These are phyloP conservation scores for Albula glossodonta DNA, from an alignment of 2,113 vertebrate species.

Conservation along the genomic window DNA sequence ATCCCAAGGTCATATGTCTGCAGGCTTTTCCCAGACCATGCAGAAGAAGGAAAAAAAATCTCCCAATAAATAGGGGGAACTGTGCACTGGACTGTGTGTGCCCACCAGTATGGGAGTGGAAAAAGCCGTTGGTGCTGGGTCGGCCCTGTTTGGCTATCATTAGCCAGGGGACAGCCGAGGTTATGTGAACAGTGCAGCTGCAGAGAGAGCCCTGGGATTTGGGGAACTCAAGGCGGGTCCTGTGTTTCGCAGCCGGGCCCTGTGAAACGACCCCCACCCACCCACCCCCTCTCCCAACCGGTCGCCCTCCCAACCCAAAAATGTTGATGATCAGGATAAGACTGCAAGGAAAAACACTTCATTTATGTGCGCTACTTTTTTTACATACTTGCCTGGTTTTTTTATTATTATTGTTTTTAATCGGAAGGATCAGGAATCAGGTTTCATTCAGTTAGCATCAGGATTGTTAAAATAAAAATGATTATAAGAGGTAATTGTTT, in stretches of 20 bases:
- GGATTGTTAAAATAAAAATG: constrained; percentile 41
- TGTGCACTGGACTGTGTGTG: constrained; percentile 41
- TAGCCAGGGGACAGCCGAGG: constrained; percentile 75
- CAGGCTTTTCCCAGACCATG: constrained; percentile 66
- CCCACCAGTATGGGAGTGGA: constrained; percentile 69
- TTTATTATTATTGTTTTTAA: constrained; percentile 30
- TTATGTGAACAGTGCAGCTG: constrained; percentile 80
- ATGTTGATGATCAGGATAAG: constrained; percentile 67
- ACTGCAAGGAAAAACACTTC: constrained; percentile 52
- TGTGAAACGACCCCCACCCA: constrained; percentile 58
- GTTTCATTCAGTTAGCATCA: constrained; percentile 27
- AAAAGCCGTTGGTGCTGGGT: constrained; percentile 79
- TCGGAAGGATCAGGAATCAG: constrained; percentile 43
- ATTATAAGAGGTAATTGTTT: constrained; percentile 46
- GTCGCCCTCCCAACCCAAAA: constrained; percentile 60
- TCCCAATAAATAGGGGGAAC: constrained; percentile 49
- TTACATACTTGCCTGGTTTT: constrained; percentile 45
- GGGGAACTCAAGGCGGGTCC: constrained; percentile 73
- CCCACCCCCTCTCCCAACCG: constrained; percentile 49
- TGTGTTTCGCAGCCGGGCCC: constrained; percentile 61
- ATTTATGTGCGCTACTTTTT: constrained; percentile 59
- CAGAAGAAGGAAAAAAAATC: constrained; percentile 24
- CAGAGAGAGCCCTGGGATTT: constrained; percentile 77
- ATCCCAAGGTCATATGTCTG: constrained; percentile 60
- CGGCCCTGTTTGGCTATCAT: constrained; percentile 77